Conservation (phyloP, 2,113 vertebrate species). For the Callipepla californica region DNA sequence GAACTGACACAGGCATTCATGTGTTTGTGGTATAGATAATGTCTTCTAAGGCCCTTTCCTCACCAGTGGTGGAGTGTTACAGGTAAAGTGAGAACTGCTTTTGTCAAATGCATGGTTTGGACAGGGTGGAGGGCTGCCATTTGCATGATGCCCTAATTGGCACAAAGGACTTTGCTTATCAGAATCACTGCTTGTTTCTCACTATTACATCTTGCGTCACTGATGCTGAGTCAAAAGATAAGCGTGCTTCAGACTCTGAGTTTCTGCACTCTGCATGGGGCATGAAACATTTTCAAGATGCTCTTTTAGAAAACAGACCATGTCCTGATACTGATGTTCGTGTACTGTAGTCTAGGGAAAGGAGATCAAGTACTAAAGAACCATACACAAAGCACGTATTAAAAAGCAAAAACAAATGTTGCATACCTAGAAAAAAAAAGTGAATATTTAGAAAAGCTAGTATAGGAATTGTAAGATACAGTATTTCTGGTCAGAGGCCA, state of each 20-base stretch:
- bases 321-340: not conserved
- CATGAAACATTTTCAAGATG: not conserved
- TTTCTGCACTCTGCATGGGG: constrained; percentile 68
- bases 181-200: constrained; percentile 70
- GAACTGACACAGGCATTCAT: constrained; percentile 82
- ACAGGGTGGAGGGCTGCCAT: constrained; percentile 70
- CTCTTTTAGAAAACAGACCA: constrained; percentile 52
- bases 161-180: constrained; percentile 68
- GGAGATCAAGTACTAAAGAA: not conserved
- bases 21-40: constrained; percentile 94
- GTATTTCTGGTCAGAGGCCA: not conserved
- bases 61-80: constrained; percentile 81
- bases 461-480: not conserved
- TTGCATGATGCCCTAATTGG: constrained; percentile 77
- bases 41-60: constrained; percentile 88
- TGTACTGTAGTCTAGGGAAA: not conserved
- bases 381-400: not conserved
- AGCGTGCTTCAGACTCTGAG: constrained; percentile 34
- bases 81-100: constrained; percentile 85
- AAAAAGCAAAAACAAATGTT: not conserved
- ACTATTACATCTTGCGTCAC: constrained; percentile 43
- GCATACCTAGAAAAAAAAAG: not conserved
- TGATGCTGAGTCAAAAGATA: constrained; percentile 43
- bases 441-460: constrained; percentile 31
- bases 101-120: constrained; percentile 79